phyloP scores from a whole-genome alignment of 2,888 invertebrate genomes.

The Cyrtodaria siliqua region DNA sequence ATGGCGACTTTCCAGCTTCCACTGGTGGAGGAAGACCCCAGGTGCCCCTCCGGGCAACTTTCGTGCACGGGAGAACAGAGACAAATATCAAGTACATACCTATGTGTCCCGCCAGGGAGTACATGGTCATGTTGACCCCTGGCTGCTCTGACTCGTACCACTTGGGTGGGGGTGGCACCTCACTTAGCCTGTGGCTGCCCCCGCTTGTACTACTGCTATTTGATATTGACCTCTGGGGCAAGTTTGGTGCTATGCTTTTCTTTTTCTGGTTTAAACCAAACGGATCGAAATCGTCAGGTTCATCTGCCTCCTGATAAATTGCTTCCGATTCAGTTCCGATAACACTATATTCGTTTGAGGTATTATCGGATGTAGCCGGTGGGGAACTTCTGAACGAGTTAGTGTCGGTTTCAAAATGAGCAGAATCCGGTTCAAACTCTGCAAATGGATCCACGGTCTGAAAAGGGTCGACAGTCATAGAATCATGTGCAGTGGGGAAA shows the following conservation, averaged over 20 bases:
- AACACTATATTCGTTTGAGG: neutral
- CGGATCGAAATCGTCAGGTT: conserved; percentile 41
- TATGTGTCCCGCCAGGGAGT: conserved; percentile 45
- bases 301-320: conserved; percentile 26
- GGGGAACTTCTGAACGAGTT: neutral
- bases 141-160: conserved; percentile 14
- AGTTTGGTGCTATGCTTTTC: neutral
- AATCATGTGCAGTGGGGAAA: conserved; percentile 5
- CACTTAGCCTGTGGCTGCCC: conserved; percentile 34
- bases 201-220: conserved; percentile 32
- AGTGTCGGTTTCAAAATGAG: conserved; percentile 17
- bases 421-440: conserved; percentile 46
- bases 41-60: no score
- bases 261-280: conserved; percentile 38
- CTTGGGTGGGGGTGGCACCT: conserved; percentile 49
- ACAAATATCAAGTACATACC: no score
- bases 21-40: no score
- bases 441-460: conserved; percentile 54
- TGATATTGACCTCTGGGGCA: conserved; percentile 37
- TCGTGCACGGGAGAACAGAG: no score
- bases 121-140: conserved; percentile 13
- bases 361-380: neutral
- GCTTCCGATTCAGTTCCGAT: conserved; percentile 4
- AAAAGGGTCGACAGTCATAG: conserved; percentile 37
- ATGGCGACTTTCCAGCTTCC: no score